Base-by-base conservation (phyloP, 2,113 vertebrate species). In the Chloebia gouldiae region DNA sequence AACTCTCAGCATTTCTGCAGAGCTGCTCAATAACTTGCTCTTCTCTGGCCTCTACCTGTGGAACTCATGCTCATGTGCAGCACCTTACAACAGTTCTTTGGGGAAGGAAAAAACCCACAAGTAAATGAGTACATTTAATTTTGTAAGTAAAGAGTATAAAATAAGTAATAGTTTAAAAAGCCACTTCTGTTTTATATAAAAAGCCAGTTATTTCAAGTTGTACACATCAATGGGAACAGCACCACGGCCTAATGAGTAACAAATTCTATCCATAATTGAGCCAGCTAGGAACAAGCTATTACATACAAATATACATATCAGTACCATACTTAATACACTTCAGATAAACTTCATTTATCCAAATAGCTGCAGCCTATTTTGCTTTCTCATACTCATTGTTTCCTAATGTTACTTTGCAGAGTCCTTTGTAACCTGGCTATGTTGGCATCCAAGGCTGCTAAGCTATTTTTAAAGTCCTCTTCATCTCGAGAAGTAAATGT, bases 391-490 rank as follows among this genome's bases (percentile, higher is more conserved):
- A 59, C 15, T 99, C 92, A 98, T 66, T 97, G 96, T 92, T 97
- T 98, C 47, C 97, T 89, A 49, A 96, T 86, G 65, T 98, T 98
- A 51, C 95, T 97, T 64, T 98, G 97, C 15, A 99, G 96, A 3
- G 98, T 99, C 73, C 96, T 98, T 97, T 99, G 99, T 75, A 99
- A 97, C 80, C 97, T 98, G 60, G 98, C 98, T 50, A 99, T 99
- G 92, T 98, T 99, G 63, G 99, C 99, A 68, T 99, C 99, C 92
- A 99, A 95, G 2, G 99, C 98, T 13, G 98, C 99, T 84, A 99
- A 97, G 31, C 99, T 98, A 5, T 98, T 98, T 73, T 98, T 98
- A 56, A 99, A 99, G 44, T 98, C 98, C 28, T 98, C 98, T 92
- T 99, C 99, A 42, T 99, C 99, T 49, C 56, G 98, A 39, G 99